Evolutionary conservation across 2,888 invertebrate genomes (phyloP).

Genomic region (Heterodera filipjevi): DNA sequence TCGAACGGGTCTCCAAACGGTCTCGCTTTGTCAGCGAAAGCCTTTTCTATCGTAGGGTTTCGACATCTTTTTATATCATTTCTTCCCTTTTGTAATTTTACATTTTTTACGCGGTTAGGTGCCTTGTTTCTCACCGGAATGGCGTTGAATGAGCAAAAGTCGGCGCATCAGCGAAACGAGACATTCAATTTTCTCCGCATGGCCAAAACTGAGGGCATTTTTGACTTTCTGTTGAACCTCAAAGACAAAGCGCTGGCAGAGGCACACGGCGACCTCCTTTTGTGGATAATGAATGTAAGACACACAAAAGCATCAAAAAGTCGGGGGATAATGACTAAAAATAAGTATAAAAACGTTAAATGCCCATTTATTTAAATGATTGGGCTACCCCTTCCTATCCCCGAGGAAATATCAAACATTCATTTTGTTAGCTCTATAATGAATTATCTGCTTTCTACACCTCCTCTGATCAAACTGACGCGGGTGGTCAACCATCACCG

Average conservation of each 20-base stretch:
- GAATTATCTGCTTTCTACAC: not conserved
- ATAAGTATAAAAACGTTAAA: too few species aligned
- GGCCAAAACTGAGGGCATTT: slow-evolving; percentile 46
- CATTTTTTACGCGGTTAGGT: slow-evolving; percentile 18
- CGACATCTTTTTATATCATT: slow-evolving; percentile 16
- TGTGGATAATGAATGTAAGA: slow-evolving; percentile 29
- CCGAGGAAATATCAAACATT: too few species aligned
- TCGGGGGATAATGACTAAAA: too few species aligned
- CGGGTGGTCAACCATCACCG: not conserved
- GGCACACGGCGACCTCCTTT: slow-evolving; percentile 38
- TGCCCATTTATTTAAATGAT: too few species aligned
- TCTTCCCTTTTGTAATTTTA: not conserved
- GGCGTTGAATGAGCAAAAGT: slow-evolving; percentile 55
- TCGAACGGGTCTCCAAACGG: slow-evolving; percentile 53
- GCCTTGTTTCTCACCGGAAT: slow-evolving; percentile 56
- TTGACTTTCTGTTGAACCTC: slow-evolving; percentile 35
- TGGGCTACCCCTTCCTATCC: too few species aligned
- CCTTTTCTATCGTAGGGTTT: slow-evolving; percentile 52
- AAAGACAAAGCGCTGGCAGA: slow-evolving; percentile 46
- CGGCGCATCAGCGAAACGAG: slow-evolving; percentile 14
- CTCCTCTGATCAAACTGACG: not conserved
- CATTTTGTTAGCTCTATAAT: not conserved
- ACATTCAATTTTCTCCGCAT: slow-evolving; percentile 49
- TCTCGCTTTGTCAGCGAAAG: slow-evolving; percentile 57
- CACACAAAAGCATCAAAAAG: too few species aligned